Evolutionary conservation across 2,888 invertebrate genomes (phyloP).

Genomic region (Sesamia inferens): DNA sequence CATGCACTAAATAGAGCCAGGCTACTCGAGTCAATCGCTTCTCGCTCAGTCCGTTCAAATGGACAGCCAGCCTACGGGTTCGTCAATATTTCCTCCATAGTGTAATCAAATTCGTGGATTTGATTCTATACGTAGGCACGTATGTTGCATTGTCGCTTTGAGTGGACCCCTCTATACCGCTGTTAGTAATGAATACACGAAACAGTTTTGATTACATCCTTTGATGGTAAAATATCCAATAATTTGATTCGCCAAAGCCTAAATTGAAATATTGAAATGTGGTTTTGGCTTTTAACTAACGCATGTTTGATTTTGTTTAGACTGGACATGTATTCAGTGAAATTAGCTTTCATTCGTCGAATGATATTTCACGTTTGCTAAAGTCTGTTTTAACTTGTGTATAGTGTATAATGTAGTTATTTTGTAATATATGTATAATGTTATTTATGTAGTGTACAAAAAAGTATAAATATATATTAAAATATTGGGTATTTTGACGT

Average conservation of each 20-base stretch:
- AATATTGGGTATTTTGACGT: neutral
- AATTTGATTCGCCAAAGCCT: neutral
- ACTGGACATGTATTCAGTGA: neutral
- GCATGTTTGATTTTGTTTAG: neutral
- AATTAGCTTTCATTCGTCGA: neutral
- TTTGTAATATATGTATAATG: too few species aligned
- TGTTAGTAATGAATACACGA: neutral
- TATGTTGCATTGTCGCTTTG: neutral
- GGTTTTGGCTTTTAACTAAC: too few species aligned
- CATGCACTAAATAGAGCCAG: too few species aligned
- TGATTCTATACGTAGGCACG: neutral
- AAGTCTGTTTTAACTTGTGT: neutral
- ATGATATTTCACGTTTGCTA: neutral
- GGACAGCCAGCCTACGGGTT: neutral
- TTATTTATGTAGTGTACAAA: too few species aligned
- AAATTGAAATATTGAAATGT: too few species aligned
- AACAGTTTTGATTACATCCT: slow-evolving; percentile 11
- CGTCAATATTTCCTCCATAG: neutral
- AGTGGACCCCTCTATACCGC: neutral
- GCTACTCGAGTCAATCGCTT: too few species aligned
- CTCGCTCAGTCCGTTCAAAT: neutral
- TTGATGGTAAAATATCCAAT: neutral
- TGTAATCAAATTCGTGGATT: neutral
- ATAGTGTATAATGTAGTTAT: too few species aligned
- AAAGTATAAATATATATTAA: neutral